Conservation (phyloP, 2,113 vertebrate genomes). For the Holacanthus passer region DNA sequence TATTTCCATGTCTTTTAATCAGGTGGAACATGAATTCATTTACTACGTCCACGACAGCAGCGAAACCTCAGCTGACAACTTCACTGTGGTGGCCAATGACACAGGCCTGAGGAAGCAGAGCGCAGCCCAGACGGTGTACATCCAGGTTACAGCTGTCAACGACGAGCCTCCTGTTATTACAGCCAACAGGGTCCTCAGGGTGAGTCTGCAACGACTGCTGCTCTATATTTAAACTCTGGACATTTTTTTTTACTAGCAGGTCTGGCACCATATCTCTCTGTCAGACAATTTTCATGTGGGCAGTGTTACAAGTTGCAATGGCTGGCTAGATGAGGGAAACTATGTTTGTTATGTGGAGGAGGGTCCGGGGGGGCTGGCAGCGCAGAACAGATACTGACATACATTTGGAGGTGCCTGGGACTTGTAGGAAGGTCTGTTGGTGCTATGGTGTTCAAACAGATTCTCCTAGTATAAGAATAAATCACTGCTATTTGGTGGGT, state of each 20-base stretch:
- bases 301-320: conserved; percentile 55
- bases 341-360: conserved; percentile 75
- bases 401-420: conserved; percentile 1
- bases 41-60: conserved; percentile 91
- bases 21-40: conserved; percentile 92
- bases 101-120: conserved; percentile 89
- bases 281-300: conserved; percentile 61
- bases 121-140: conserved; percentile 83
- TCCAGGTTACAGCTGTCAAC: conserved; percentile 88
- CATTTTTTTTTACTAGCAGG: conserved; percentile 45
- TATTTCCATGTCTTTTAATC: conserved; percentile 53
- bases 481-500: background rate
- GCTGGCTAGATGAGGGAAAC: conserved; percentile 46
- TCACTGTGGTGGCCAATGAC: conserved; percentile 89
- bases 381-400: conserved; percentile 26
- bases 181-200: conserved; percentile 90
- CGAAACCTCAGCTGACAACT: conserved; percentile 86
- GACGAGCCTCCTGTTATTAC: conserved; percentile 89
- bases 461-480: background rate
- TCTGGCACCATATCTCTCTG: conserved; percentile 62
- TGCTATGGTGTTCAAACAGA: conserved; percentile 12
- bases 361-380: conserved; percentile 44
- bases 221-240: conserved; percentile 70
- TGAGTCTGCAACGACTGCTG: conserved; percentile 80
- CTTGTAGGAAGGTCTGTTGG: conserved; percentile 1